Conservation (phyloP, 2,113 vertebrate genomes). For the Pseudopodoces humilis region DNA sequence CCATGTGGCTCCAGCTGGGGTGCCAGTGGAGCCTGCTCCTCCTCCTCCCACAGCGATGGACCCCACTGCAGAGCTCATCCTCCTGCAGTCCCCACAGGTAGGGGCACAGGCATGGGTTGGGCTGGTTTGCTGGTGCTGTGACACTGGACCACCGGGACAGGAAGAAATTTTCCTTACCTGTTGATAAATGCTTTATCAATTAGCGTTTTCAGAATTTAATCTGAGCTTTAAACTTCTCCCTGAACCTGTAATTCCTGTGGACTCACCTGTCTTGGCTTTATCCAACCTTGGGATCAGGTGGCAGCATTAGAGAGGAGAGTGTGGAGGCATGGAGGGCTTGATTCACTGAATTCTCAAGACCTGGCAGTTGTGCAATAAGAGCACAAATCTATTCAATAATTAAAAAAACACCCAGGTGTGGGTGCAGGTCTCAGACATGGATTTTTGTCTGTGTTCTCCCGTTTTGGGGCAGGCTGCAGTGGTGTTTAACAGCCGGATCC, state of each 20-base stretch:
- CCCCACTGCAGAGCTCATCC: conserved; percentile 74
- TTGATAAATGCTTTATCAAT: neutral
- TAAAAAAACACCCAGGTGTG: neutral
- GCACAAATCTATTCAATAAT: neutral
- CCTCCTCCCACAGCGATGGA: conserved; percentile 78
- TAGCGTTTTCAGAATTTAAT: neutral
- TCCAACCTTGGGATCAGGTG: neutral
- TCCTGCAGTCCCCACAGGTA: conserved; percentile 86
- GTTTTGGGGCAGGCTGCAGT: conserved; percentile 82
- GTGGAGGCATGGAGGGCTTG: fast-evolving
- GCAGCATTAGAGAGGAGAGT: neutral
- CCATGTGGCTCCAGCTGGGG: conserved; percentile 12
- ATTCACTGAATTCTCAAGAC: neutral
- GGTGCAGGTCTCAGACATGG: fast-evolving
- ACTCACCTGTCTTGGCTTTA: neutral
- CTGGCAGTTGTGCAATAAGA: neutral
- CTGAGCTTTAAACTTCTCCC: neutral
- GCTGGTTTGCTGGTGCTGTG: neutral
- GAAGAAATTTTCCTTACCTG: neutral
- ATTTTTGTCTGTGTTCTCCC: neutral
- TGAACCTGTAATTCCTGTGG: neutral
- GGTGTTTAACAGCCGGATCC: conserved; percentile 81
- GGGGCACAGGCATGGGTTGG: fast-evolving
- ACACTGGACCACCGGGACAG: neutral
- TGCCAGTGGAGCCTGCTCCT: conserved; percentile 47